phyloP scores from a whole-genome alignment of 2,888 invertebrate species.

The Cepaea hortensis region DNA sequence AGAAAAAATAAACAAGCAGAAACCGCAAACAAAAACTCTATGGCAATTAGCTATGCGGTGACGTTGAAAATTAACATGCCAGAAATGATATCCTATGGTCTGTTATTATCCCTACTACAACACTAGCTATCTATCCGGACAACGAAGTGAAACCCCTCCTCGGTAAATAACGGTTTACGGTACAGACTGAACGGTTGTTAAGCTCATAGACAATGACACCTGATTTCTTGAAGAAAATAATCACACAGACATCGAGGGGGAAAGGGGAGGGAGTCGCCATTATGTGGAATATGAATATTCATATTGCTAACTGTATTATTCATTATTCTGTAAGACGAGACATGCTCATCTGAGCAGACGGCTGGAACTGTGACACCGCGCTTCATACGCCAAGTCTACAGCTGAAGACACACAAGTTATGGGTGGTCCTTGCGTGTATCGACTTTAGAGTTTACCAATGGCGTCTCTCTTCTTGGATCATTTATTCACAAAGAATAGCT shows the following conservation, averaged over 20 bases:
- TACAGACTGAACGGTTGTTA: no score
- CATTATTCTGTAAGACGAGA: neutral
- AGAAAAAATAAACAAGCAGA: no score
- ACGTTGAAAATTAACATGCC: neutral
- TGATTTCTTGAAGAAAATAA: no score
- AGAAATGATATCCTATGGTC: neutral
- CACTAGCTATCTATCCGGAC: no score
- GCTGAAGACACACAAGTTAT: neutral
- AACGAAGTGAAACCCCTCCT: no score
- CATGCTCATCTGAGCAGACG: neutral
- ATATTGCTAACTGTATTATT: neutral
- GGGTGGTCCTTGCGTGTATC: constrained; percentile 4
- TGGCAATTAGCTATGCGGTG: no score
- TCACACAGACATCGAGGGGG: no score
- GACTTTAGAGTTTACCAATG: neutral
- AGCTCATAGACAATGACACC: no score
- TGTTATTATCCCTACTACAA: neutral
- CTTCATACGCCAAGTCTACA: neutral
- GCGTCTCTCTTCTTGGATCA: neutral
- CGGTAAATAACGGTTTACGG: no score
- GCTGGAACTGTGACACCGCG: neutral
- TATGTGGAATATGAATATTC: neutral
- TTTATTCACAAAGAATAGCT: neutral
- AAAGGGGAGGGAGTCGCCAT: no score
- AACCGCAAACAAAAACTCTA: no score